phyloP scores from a whole-genome alignment of 2,888 invertebrate species.

The Glyphotaelius pellucidus region DNA sequence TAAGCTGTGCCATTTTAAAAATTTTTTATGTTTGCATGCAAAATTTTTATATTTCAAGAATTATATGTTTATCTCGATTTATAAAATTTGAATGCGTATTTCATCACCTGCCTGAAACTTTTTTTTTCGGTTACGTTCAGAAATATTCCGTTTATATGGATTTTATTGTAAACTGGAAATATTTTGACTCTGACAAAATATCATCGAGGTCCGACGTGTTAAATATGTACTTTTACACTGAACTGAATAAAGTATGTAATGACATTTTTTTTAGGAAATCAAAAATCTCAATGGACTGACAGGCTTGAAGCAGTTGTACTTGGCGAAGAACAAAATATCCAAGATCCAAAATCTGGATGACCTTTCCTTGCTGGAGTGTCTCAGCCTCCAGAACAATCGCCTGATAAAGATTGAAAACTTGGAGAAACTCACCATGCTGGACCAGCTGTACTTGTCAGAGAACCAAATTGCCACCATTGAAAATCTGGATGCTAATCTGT shows the following conservation, averaged over 20 bases:
- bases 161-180: no score
- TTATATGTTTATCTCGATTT: no score
- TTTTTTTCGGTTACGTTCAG: no score
- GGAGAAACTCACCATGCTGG: slow-evolving; percentile 83
- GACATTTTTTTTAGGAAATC: slow-evolving; percentile 82
- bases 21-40: no score
- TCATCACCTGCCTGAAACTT: no score
- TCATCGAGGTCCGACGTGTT: no score
- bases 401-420: slow-evolving; percentile 92
- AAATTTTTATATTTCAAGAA: no score
- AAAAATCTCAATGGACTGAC: slow-evolving; percentile 89
- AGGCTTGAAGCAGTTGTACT: slow-evolving; percentile 86
- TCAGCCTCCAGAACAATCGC: slow-evolving; percentile 95
- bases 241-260: neutral
- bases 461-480: slow-evolving; percentile 92
- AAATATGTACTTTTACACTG: neutral
- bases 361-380: slow-evolving; percentile 84
- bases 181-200: no score
- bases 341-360: slow-evolving; percentile 89
- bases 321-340: slow-evolving; percentile 97
- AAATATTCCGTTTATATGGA: no score
- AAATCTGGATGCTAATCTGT: slow-evolving; percentile 82
- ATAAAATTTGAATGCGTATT: no score
- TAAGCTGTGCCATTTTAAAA: no score
- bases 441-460: slow-evolving; percentile 94